Evolutionary conservation across 2,888 invertebrate genomes (phyloP), one percentile per base, ranked within the genome.

Genomic region (Psococerastis gibbosa): DNA sequence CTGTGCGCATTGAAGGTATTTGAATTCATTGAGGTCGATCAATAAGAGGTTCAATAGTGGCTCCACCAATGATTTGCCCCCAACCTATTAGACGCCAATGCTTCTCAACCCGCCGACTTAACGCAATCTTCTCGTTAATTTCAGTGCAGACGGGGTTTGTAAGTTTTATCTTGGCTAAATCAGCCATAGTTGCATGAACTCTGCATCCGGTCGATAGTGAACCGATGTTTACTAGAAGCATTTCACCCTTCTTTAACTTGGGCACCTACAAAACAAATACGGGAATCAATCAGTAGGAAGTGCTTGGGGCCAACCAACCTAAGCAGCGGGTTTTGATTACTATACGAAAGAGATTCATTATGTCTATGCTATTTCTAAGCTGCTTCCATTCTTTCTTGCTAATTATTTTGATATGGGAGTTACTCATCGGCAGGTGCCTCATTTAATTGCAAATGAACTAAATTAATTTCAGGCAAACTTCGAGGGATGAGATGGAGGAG

Each of bases 61-160:
- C 83, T 53, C 98, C 98, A 60, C 92, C 85, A 64, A 91, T 79
- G 64, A 98, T 99, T 64, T 95, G 91, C 53, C 97, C 98, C 98
- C 98, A 98, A 53, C 98, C 98, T 61, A 98, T 99, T 60, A 98
- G 78, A 64, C 84, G 82, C 98, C 98, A 98, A 70, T 99, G 97
- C 63, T 97, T 97, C 57, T 98, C 98, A 33, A 99, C 92, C 66
- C 97, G 78, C 59, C 98, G 75, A 60, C 94, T 95, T 38, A 98
- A 73, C n/a, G 98, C 98, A 55, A 98, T 97, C 62, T 98, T 99
- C 63, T 99, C 98, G 43, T 92, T 92, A 47, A 88, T 79, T 66
- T 98, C 97, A 8, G 98, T 98, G 64, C 98, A 99, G 4, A 98
- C 98, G 2, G 98, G 98, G 64, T 85, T 92, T 18, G 91, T 95